Evolutionary conservation across 2,113 vertebrate species (phyloP), one percentile per base, ranked within the genome.

Genomic region (Globicephala melas): DNA sequence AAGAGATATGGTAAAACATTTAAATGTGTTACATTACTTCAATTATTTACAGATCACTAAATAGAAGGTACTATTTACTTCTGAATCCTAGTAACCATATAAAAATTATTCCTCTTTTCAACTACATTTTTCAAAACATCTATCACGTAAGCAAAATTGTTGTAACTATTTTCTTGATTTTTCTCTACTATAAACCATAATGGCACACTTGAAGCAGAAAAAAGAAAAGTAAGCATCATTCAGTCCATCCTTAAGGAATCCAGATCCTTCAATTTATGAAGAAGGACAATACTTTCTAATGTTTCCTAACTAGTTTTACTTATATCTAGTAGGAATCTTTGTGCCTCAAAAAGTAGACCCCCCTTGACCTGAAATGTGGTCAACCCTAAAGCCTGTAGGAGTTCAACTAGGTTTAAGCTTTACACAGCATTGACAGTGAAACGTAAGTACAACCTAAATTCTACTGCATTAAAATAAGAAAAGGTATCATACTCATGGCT

Each of bases 21-120:
- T 97, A 95, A 91, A 91, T 44, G 68, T 87, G n/a, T 90, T 95
- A 95, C 80, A 97, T 98, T 95, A 95, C 38, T 97, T 98, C 94
- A 97, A 89, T 98, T 98, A 98, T 98, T 98, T 98, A 97, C 97
- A 98, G 96, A 98, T 98, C 98, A 98, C 98, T 98, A 96, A 97
- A 98, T 89, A 98, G 97, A 98, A 98, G 97, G 94, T 97, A 98
- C 91, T 97, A 93, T 97, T 98, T 97, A 97, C 79, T 98, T 97
- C 88, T 96, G 81, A 97, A 98, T 96, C 94, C 97, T 96, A 95
- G n/a, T 47, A 86, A 91, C 18, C 87, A 91, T 38, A 95, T 92
- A 94, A 95, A 95, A 95, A 84, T 68, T 77, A 90, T 87, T 95
- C 65, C 58, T 95, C 71, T 91, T 95, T 90, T 33, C 85, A 88